Percentiles rank a stretch among this genome's conserved stretches.
Conservation (phyloP, 2,888 invertebrate species). For the Chymomyza amoena region DNA sequence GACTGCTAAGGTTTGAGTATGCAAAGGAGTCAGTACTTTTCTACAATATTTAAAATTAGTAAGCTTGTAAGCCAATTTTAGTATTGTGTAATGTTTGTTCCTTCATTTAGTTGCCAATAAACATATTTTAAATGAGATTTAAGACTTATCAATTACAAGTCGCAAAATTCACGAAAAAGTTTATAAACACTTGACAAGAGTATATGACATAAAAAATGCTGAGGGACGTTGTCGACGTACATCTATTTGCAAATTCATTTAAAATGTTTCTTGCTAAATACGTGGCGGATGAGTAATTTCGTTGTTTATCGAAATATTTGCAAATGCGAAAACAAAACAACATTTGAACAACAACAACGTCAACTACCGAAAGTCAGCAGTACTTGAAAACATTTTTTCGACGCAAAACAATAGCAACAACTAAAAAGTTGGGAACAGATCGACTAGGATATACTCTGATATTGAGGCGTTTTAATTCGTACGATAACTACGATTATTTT, state of each 20-base stretch:
- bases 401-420: conserved; percentile 27
- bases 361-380: conserved; percentile 21
- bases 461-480: too few species aligned
- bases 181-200: too few species aligned
- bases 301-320: conserved; percentile 46
- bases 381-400: conserved; percentile 42
- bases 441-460: too few species aligned
- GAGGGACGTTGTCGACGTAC: conserved; percentile 4
- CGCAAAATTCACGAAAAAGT: not conserved
- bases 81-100: too few species aligned
- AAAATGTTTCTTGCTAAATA: conserved; percentile 18
- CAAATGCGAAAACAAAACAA: conserved; percentile 27
- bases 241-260: conserved; percentile 26
- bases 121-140: too few species aligned
- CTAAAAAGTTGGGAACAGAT: not conserved
- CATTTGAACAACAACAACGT: not conserved
- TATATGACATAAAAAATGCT: not conserved
- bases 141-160: not conserved
- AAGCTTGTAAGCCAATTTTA: too few species aligned
- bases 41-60: too few species aligned
- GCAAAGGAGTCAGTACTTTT: too few species aligned
- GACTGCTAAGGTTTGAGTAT: too few species aligned
- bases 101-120: too few species aligned
- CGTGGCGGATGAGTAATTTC: conserved; percentile 61
- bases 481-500: too few species aligned